Evolutionary conservation across 2,888 invertebrate genomes (phyloP), one percentile per base, ranked within the genome.

Genomic region (Acutogordius australiensis): DNA sequence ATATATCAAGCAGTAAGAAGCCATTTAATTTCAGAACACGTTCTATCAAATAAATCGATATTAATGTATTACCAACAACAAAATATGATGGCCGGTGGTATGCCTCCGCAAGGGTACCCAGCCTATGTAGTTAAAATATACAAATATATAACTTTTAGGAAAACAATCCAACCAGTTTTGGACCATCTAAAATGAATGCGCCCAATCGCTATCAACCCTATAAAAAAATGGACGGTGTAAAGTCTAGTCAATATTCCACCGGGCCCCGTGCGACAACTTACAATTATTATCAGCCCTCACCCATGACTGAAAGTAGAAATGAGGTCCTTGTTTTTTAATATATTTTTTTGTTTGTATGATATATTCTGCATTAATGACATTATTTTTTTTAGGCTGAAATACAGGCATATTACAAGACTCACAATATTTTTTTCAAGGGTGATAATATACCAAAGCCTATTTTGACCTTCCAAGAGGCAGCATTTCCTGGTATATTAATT

Each of bases 391-490:
- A 37, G 44, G 8, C 8, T n/a, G 51, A 51, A 21, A 23, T 51
- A 21, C 51, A 51, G 26, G 26, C n/a, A 21, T 51, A n/a, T 51
- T 51, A 51, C 23, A 4, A 8, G 51, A 4, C 13, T 21, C 8
- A 51, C 8, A 4, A 8, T n/a, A 51, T 51, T n/a, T 51, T 51
- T 51, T 78, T 88, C 0, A 81, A 82, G 68, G 90, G 88, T 1
- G 77, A 78, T 45, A 78, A 79, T 63, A 78, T 83, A 58, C 88
- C 88, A 0, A 78, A 81, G 21, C 88, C 90, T 1, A 82, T 85
- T 65, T 78, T 86, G 66, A 80, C 77, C 64, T 91, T 91, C 70
- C 81, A 82, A 65, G 90, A 91, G 70, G 84, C 83, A 56, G 81
- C 80, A 60, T 87, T 87, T 68, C 87, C 88, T 44, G 81, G 85